These are phyloP conservation scores for Lagocephalus sceleratus DNA, from an alignment of 2,797 vertebrate genomes.

Conservation along the genomic window DNA sequence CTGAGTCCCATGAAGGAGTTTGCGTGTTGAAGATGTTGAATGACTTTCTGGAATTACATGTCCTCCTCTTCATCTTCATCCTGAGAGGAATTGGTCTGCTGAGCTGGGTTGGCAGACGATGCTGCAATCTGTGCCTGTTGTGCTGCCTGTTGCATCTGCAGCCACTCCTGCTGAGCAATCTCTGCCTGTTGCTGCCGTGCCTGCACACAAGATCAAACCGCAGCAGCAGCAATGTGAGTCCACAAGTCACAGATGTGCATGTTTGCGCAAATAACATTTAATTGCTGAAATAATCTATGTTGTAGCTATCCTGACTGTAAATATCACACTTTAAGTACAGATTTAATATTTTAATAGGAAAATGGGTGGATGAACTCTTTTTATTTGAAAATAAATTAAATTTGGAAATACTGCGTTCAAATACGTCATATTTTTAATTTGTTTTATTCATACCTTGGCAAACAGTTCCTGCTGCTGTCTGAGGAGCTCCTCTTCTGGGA, in stretches of 20 bases:
- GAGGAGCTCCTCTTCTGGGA: constrained; percentile 96
- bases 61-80: constrained; percentile 98
- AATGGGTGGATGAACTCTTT: too few relatives aligned
- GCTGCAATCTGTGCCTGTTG: constrained; percentile 97
- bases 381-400: too few relatives aligned
- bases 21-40: constrained; percentile 12
- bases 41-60: constrained; percentile 79
- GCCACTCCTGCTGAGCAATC: constrained; percentile 97
- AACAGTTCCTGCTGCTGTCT: constrained; percentile 97
- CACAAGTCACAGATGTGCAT: not conserved
- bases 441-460: constrained; percentile 88
- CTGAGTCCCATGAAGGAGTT: constrained; percentile 27
- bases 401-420: too few relatives aligned
- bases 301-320: too few relatives aligned
- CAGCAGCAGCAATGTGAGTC: not conserved
- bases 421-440: too few relatives aligned
- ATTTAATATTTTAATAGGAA: too few relatives aligned
- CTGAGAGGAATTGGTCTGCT: constrained; percentile 95
- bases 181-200: constrained; percentile 98
- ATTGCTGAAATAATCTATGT: not conserved
- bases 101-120: constrained; percentile 89
- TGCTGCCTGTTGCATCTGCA: constrained; percentile 98
- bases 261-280: not conserved
- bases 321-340: too few relatives aligned
- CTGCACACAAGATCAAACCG: constrained; percentile 57